Conservation (phyloP, 2,797 vertebrate species). For the Oophaga sylvatica region DNA sequence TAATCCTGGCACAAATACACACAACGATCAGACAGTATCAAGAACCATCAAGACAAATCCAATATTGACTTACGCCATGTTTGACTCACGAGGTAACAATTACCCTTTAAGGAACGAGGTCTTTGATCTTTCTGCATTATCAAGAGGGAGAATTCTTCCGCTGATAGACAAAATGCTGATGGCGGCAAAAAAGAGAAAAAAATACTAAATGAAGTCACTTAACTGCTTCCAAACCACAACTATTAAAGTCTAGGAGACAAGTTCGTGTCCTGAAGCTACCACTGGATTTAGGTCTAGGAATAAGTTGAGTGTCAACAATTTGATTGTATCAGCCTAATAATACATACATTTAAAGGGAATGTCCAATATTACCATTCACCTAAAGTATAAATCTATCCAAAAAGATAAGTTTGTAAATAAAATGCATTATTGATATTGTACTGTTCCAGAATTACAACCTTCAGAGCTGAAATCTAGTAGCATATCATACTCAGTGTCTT, state of each 20-base stretch:
- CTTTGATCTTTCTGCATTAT: conserved; percentile 54
- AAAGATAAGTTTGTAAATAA: neutral
- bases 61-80: conserved; percentile 44
- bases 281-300: neutral
- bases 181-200: conserved; percentile 1
- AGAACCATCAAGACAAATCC: conserved; percentile 20
- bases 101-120: conserved; percentile 29
- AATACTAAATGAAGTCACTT: neutral
- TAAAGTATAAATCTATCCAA: neutral
- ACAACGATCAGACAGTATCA: conserved; percentile 29
- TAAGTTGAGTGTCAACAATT: neutral
- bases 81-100: conserved; percentile 55
- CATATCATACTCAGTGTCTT: too few relatives aligned
- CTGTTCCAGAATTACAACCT: too few relatives aligned
- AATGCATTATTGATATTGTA: neutral
- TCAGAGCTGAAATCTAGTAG: too few relatives aligned
- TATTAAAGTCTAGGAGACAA: neutral
- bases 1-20: conserved; percentile 43
- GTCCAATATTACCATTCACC: neutral
- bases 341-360: neutral
- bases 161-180: conserved; percentile 39
- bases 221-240: conserved; percentile 24
- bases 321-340: too few relatives aligned
- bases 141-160: conserved; percentile 17
- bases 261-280: neutral